Conservation (phyloP, 2,888 invertebrate genomes). For the Steromphala cineraria region DNA sequence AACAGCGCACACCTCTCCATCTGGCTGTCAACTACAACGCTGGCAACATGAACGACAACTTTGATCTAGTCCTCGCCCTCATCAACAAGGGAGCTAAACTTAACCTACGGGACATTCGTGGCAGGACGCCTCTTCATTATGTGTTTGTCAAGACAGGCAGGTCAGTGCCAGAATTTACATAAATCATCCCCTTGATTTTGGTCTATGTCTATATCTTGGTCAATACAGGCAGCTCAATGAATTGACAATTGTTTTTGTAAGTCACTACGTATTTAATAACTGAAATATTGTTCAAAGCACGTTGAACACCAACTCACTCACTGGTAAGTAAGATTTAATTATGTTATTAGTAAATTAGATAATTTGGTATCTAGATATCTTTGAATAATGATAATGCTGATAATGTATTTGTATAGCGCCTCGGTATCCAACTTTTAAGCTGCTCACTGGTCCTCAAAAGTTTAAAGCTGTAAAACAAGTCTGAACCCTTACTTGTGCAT, state of each 20-base stretch:
- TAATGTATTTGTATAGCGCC: too few species aligned
- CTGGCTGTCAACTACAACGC: constrained; percentile 71
- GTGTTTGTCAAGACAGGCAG: constrained; percentile 73
- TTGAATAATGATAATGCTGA: too few species aligned
- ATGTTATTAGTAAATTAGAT: too few species aligned
- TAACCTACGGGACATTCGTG: constrained; percentile 61
- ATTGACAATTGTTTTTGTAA: background rate
- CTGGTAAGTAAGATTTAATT: too few species aligned
- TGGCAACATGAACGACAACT: constrained; percentile 70
- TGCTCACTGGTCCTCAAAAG: too few species aligned
- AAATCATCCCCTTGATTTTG: too few species aligned
- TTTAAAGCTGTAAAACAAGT: too few species aligned
- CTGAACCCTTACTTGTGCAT: too few species aligned
- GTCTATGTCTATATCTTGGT: constrained; percentile 77
- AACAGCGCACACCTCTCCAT: constrained; percentile 74
- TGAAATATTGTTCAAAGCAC: too few species aligned
- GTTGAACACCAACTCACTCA: too few species aligned
- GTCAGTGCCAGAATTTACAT: constrained; percentile 34
- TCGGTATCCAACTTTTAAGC: too few species aligned
- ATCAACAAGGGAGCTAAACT: constrained; percentile 68
- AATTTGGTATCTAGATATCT: too few species aligned
- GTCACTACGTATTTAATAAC: background rate
- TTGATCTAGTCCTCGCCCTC: constrained; percentile 74
- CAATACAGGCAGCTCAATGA: constrained; percentile 59
- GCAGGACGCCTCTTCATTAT: constrained; percentile 76